Base-by-base conservation (phyloP, 2,888 invertebrate species). In the Vanessa cardui region DNA sequence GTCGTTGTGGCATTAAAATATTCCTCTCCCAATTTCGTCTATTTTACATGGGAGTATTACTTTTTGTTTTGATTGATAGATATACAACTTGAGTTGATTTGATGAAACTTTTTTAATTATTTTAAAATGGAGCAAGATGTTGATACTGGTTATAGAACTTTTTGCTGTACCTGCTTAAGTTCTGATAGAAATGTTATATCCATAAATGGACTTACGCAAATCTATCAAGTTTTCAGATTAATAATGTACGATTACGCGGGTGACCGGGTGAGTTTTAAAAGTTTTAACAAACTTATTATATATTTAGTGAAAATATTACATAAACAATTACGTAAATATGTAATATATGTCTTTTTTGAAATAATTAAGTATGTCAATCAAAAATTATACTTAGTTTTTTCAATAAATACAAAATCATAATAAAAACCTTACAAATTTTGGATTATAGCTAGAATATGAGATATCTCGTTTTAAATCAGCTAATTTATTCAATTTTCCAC, bases 1-100 rank as follows among this genome's bases (percentile, higher is more conserved):
- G 92, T 91, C 91, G 85, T 82, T 83, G 82, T 80, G 79, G 79
- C 79, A 81, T 84, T 85, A 82, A 85, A 69, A 81, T 76, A 77
- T 82, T 84, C 84, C 83, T 86, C 79, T 80, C 77, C 70, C 84
- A 89, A 84, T 87, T 91, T 92, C 81, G 92, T 90, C 90, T 89
- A 92, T 90, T 92, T 91, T 90, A 92, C 89, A 92, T 92, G 91
- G 92, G 85, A 91, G 92, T 90, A 85, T 92, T 88, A 89, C 89
- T 90, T 91, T 89, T 91, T 92, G 91, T 91, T 91, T 81, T 91
- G 90, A 89, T 86, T 84, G 80, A 83, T 84, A 85, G 81, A 72
- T 72, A 75, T 80, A 80, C 76, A 75, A 73, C 69, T 72, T 73
- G 52, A 56, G 71, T 68, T 58, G 62, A 54, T 68, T 70, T 71